Conservation (phyloP, 2,888 invertebrate genomes). For the Ornithoptera alexandrae region DNA sequence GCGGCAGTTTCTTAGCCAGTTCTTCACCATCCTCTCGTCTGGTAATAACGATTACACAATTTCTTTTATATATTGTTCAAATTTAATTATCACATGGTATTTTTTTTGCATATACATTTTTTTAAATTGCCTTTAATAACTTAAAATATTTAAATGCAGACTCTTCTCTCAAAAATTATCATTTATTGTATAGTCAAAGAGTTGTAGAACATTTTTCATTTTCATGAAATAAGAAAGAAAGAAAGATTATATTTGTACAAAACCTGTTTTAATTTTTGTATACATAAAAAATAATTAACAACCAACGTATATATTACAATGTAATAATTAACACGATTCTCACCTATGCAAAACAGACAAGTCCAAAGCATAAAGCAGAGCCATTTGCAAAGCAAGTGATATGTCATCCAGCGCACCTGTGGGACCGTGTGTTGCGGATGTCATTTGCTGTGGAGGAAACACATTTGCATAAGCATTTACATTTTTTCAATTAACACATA, state of each 20-base stretch:
- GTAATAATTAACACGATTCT: slow-evolving; percentile 7
- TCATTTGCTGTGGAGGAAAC: slow-evolving; percentile 56
- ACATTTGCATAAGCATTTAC: not conserved
- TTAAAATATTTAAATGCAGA: not conserved
- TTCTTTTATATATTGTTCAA: not conserved
- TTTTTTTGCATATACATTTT: not conserved
- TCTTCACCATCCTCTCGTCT: slow-evolving; percentile 88
- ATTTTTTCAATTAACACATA: not conserved
- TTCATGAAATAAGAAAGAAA: too few relatives aligned
- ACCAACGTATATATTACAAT: too few relatives aligned
- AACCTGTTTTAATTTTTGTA: too few relatives aligned
- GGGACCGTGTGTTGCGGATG: slow-evolving; percentile 69
- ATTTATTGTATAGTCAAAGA: not conserved
- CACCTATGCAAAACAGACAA: slow-evolving; percentile 85
- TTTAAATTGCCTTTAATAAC: not conserved
- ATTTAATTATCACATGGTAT: not conserved
- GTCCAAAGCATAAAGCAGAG: slow-evolving; percentile 90
- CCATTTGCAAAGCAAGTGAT: slow-evolving; percentile 89
- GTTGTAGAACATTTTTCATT: not conserved
- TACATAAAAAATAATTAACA: too few relatives aligned
- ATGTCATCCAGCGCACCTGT: slow-evolving; percentile 88
- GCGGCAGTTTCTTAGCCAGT: slow-evolving; percentile 83
- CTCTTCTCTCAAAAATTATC: too few relatives aligned
- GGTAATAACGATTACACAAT: slow-evolving; percentile 9
- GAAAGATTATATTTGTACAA: too few relatives aligned